phyloP scores from a whole-genome alignment of 1,140 invertebrate species.

The Campoletis sonorensis region DNA sequence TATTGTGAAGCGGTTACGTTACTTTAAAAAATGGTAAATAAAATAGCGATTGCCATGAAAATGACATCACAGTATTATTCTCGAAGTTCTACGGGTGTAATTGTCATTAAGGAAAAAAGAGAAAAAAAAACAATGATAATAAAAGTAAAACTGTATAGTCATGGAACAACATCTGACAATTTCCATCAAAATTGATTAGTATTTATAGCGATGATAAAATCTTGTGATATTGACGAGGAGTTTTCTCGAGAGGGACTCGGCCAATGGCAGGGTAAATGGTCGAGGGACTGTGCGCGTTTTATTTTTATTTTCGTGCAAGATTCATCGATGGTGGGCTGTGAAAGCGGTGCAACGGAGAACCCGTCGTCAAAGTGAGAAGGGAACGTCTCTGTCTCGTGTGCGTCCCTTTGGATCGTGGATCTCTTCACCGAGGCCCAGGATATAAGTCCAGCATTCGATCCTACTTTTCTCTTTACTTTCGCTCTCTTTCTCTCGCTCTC shows the following conservation, averaged over 20 bases:
- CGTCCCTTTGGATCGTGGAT: conserved; percentile 25
- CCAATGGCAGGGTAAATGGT: not conserved
- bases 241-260: not conserved
- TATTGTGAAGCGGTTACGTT: too few species aligned
- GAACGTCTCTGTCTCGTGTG: not conserved
- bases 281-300: not conserved
- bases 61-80: too few species aligned
- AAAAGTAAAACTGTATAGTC: not conserved
- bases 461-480: not conserved
- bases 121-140: too few species aligned
- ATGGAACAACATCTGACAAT: not conserved
- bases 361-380: conserved; percentile 31
- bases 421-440: not conserved
- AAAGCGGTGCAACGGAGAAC: not conserved
- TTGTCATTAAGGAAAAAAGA: too few species aligned
- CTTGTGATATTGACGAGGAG: not conserved
- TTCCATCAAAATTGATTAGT: not conserved
- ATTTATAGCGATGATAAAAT: not conserved
- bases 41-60: too few species aligned
- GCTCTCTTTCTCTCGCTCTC: not conserved
- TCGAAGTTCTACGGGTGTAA: too few species aligned
- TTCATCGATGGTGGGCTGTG: conserved; percentile 33
- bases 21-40: too few species aligned
- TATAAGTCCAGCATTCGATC: conserved; percentile 18
- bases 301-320: conserved; percentile 6